Evolutionary conservation across 2,888 invertebrate genomes (phyloP), one percentile per base, ranked within the genome.

Genomic region (Tinea trinotella): DNA sequence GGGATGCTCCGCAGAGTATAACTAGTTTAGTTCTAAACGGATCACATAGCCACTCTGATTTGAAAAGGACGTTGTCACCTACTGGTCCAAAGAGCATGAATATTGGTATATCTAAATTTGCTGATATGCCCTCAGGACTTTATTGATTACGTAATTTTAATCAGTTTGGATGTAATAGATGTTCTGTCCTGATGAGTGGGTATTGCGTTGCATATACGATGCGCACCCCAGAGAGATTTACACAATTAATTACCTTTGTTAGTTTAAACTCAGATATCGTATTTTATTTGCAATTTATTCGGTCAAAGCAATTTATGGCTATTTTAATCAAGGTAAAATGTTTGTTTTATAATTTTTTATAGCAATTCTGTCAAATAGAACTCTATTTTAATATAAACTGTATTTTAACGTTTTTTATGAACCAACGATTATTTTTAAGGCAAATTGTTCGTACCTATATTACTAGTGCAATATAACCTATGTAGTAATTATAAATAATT

Each of bases 61-160:
- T 83, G 54, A 83, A 86, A 59, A 74, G 82, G 59, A 79, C 77
- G 2, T 59, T 85, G 5, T 82, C 84, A 0, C 80, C 81, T 0
- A 71, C 76, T 56, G 79, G 78, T 19, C 58, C 59, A 12, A 71
- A 75, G 40, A 74, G 76, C 2, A 76, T 56, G n/a, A 54, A 53
- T 22, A 74, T 67, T 20, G 88, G 90, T 20, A 70, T 80, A 30
- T 87, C 89, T 54, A 92, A 92, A 81, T 86, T 92, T 7, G 91
- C 92, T 3, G 92, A 92, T 68, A 88, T 91, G 75, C 91, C 92
- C 59, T 92, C 92, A 46, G 92, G 92, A 55, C 76, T 92, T 58
- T 92, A 92, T 77, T 92, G 65, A 75, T 63, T 58, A 56, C 56
- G 13, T 40, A 36, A 36, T 10, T 36, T 13, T 22, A 5, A 7